Conservation (phyloP, 2,888 invertebrate species). For the Eilema depressum region DNA sequence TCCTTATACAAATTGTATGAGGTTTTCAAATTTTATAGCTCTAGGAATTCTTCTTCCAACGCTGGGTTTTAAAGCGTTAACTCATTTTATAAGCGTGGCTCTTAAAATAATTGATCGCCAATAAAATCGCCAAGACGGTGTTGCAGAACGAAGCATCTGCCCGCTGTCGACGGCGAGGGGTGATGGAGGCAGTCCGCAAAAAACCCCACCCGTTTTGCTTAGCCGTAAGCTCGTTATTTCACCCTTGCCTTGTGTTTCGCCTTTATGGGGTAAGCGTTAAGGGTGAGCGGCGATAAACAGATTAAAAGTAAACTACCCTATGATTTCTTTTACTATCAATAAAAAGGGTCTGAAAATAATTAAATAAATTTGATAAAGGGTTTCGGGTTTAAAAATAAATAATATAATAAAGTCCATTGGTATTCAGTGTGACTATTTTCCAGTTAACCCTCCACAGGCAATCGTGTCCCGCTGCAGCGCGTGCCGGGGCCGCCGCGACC, state of each 20-base stretch:
- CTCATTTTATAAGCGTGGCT: conserved; percentile 16
- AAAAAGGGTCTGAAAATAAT: background rate
- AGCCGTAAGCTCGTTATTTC: conserved; percentile 73
- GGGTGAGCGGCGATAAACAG: conserved; percentile 20
- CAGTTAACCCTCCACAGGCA: background rate
- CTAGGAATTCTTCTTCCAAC: background rate
- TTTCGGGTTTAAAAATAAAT: background rate
- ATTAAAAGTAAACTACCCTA: background rate
- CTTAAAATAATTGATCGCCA: conserved; percentile 32
- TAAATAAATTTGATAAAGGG: background rate
- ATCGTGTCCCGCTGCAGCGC: conserved; percentile 7
- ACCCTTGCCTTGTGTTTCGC: conserved; percentile 71
- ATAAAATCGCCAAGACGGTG: conserved; percentile 39
- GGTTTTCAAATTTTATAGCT: background rate
- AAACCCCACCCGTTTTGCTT: conserved; percentile 65
- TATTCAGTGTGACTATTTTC: background rate
- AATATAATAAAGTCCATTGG: background rate
- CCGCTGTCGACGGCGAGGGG: conserved; percentile 32
- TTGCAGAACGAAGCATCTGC: conserved; percentile 47
- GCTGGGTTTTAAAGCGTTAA: background rate
- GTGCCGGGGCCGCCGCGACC: conserved; percentile 24
- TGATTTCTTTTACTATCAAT: background rate
- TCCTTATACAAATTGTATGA: background rate
- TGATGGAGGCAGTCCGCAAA: conserved; percentile 48
- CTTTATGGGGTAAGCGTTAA: conserved; percentile 49